These are phyloP conservation scores for Drosophila silvestris DNA, from an alignment of 2,888 invertebrate genomes.

Conservation along the genomic window DNA sequence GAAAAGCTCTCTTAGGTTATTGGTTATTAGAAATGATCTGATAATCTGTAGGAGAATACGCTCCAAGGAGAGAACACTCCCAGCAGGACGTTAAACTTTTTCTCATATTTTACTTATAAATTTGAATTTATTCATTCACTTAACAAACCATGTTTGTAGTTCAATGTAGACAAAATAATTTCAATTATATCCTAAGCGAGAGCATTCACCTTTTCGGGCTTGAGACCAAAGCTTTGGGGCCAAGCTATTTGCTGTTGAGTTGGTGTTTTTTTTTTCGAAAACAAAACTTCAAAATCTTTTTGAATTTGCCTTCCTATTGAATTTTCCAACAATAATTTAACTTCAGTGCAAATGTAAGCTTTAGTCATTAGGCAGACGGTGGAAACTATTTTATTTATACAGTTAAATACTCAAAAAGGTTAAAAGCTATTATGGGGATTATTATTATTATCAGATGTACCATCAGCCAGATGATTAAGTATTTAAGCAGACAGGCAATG, in stretches of 20 bases:
- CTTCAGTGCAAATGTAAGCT: not conserved
- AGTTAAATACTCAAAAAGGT: not conserved
- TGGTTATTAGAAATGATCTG: not conserved
- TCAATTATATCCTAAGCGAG: too few species aligned
- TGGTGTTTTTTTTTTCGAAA: not conserved
- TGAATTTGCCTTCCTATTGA: not conserved
- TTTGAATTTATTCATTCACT: not conserved
- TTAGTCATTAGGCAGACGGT: not conserved
- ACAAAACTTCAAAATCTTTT: not conserved
- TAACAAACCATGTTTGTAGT: not conserved
- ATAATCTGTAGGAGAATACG: not conserved
- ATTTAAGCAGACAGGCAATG: not conserved
- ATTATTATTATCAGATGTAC: not conserved
- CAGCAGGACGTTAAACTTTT: not conserved
- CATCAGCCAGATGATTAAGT: not conserved
- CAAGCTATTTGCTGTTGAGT: not conserved
- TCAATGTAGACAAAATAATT: not conserved
- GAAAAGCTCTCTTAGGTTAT: not conserved
- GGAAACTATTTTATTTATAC: not conserved
- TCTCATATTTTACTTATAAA: not conserved
- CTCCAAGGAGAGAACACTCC: not conserved
- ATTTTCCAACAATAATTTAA: not conserved
- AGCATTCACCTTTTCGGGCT: not conserved
- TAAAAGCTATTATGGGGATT: not conserved
- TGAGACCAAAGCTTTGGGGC: rapidly evolving